phyloP scores from a whole-genome alignment of 1,140 invertebrate species.

The Drosophila teissieri region DNA sequence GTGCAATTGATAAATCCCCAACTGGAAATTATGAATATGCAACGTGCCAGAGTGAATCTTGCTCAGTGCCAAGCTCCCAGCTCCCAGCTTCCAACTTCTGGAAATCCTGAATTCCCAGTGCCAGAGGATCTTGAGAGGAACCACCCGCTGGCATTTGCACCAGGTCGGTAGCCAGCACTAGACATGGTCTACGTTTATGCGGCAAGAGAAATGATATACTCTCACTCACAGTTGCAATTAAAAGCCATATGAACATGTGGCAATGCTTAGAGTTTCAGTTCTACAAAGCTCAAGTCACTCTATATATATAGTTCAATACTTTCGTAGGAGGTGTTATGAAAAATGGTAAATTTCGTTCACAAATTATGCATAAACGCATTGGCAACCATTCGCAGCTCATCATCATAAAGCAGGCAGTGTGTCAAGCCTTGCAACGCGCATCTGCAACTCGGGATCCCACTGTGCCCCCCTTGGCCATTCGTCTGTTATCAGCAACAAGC shows the following conservation, averaged over 20 bases:
- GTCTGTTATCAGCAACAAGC: conserved; percentile 72
- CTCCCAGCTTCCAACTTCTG: conserved; percentile 4
- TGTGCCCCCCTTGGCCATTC: conserved; percentile 43
- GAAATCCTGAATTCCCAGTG: conserved; percentile 3
- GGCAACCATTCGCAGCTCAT: neutral
- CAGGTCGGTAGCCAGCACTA: conserved; percentile 59
- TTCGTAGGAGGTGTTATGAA: too few species aligned
- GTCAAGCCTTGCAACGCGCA: conserved; percentile 28
- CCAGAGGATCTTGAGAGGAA: conserved; percentile 12
- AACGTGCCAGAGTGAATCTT: conserved; percentile 37
- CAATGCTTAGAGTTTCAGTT: too few species aligned
- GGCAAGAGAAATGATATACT: neutral
- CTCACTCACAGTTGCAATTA: too few species aligned
- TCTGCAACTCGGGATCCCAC: conserved; percentile 38
- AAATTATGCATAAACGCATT: neutral
- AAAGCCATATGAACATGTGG: too few species aligned
- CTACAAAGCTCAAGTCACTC: too few species aligned
- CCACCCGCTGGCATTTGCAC: conserved; percentile 60
- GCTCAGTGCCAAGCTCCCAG: neutral
- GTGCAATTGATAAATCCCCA: conserved; percentile 79
- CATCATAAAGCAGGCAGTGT: conserved; percentile 51
- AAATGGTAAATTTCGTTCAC: too few species aligned
- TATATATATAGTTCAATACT: too few species aligned
- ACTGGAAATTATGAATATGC: conserved; percentile 80
- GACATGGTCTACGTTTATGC: conserved; percentile 53